Evolutionary conservation across 2,113 vertebrate species (phyloP).

Genomic region (Tragelaphus scriptus): DNA sequence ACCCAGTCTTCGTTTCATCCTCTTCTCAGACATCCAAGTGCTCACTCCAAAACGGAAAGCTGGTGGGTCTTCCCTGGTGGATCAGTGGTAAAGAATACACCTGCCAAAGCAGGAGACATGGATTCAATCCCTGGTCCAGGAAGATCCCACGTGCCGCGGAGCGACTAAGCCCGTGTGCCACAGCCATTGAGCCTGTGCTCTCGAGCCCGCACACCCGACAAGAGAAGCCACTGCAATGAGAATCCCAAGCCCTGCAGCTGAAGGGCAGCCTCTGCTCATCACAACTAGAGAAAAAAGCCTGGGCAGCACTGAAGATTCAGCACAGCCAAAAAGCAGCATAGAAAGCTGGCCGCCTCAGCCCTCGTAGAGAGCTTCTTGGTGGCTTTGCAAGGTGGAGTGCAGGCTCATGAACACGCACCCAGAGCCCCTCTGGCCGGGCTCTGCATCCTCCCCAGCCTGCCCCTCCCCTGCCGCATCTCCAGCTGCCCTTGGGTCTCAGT

Average conservation of each 20-base stretch:
- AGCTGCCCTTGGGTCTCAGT: not conserved
- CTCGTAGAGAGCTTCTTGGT: not conserved
- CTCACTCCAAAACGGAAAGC: not conserved
- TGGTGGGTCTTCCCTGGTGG: not conserved
- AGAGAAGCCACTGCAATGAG: not conserved
- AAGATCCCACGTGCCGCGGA: not conserved
- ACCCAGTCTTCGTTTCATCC: not conserved
- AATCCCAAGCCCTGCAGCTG: not conserved
- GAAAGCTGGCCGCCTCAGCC: not conserved
- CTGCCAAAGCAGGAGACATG: not conserved
- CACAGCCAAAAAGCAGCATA: not conserved
- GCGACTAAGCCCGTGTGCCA: not conserved
- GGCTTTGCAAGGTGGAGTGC: not conserved
- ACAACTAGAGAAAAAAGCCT: not conserved
- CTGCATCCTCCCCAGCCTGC: not conserved
- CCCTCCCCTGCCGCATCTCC: not conserved
- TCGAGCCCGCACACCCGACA: accelerated
- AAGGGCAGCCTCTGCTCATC: not conserved
- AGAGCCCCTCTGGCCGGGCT: not conserved
- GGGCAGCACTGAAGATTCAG: not conserved
- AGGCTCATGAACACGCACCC: accelerated
- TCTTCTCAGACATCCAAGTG: not conserved
- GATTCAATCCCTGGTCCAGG: not conserved
- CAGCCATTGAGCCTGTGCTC: not conserved
- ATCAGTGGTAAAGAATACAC: not conserved